These are phyloP conservation scores for Chaenodraco wilsoni DNA, from an alignment of 2,797 vertebrate species.

Conservation along the genomic window DNA sequence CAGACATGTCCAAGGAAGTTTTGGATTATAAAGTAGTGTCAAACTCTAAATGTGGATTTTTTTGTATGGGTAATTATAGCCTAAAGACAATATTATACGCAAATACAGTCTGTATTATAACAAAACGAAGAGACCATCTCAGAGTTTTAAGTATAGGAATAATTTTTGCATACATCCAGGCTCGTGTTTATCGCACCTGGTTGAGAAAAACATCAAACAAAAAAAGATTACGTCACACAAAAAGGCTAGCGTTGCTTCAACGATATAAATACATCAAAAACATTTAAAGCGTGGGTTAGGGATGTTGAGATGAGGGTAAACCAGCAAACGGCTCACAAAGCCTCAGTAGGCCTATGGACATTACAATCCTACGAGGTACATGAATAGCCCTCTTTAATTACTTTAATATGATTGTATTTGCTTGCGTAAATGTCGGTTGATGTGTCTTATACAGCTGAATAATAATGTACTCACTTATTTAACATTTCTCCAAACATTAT, in stretches of 20 bases:
- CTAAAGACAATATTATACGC: background rate
- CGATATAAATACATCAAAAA: background rate
- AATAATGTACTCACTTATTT: background rate
- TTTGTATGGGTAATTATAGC: background rate
- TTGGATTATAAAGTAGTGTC: background rate
- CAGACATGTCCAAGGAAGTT: background rate
- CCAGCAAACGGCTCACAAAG: background rate
- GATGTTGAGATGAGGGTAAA: background rate
- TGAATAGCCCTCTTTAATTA: background rate
- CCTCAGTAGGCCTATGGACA: background rate
- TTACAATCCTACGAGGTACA: background rate
- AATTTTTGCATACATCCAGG: background rate
- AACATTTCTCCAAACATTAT: background rate
- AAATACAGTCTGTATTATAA: background rate
- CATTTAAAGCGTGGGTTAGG: background rate
- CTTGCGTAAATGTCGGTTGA: background rate
- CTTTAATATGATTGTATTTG: no score
- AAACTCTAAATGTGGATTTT: background rate
- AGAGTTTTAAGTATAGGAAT: background rate
- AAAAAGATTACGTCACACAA: background rate
- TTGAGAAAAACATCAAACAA: background rate
- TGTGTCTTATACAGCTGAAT: background rate
- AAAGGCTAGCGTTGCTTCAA: background rate
- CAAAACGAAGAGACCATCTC: background rate
- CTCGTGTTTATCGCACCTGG: background rate